These are phyloP conservation scores for Eupeodes luniger DNA, from an alignment of 2,888 invertebrate species.

Conservation along the genomic window DNA sequence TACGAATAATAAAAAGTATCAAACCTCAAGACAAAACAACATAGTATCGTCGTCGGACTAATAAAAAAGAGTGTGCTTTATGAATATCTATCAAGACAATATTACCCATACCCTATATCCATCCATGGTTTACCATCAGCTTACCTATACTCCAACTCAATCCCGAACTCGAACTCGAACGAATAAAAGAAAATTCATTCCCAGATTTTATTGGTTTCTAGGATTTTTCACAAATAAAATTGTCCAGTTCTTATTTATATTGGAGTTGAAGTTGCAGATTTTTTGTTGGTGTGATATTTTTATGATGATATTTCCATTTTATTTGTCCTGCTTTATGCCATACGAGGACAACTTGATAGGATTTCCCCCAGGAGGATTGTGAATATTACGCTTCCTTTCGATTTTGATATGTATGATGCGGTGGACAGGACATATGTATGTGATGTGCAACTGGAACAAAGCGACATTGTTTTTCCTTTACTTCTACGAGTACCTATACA, in stretches of 20 bases:
- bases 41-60: not conserved
- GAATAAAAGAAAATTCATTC: constrained; percentile 63
- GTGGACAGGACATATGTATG: not conserved
- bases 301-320: constrained; percentile 76
- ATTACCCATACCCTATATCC: not conserved
- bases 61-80: constrained; percentile 60
- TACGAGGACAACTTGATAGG: constrained; percentile 61
- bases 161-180: constrained; percentile 27
- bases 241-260: not conserved
- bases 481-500: no score
- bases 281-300: constrained; percentile 60
- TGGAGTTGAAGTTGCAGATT: not conserved
- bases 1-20: constrained; percentile 21
- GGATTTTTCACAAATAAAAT: constrained; percentile 49
- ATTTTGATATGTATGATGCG: not conserved
- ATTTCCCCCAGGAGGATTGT: constrained; percentile 71
- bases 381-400: constrained; percentile 57
- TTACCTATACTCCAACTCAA: not conserved
- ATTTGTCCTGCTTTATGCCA: constrained; percentile 30
- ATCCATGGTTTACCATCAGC: not conserved
- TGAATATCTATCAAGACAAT: constrained; percentile 51
- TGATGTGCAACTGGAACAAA: constrained; percentile 1
- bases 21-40: constrained; percentile 39
- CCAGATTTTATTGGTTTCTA: constrained; percentile 68
- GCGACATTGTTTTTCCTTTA: constrained; percentile 21